Evolutionary conservation across 1,140 invertebrate genomes (phyloP), one percentile per base, ranked within the genome.

Genomic region (Drosophila tsacasi): DNA sequence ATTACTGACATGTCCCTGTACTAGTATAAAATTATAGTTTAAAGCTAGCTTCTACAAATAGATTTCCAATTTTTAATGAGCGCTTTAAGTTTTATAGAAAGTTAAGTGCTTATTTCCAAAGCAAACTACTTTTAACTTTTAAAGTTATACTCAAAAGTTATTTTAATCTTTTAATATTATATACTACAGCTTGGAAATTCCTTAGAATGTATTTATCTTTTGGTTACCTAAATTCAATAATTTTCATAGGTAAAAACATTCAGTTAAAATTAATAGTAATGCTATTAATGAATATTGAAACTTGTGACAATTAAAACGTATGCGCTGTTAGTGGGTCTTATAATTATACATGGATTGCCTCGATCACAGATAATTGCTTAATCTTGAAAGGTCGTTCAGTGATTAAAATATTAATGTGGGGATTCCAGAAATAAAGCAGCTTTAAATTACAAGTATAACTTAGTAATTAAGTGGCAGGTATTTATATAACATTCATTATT

Each of bases 1-100:
- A 73, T 73, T 73, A 73, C 21, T 42, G 46, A 50, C 69, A 73
- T 30, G 23, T 27, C 8, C 4, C 52, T n/a, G 35, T 47, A 42
- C 40, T 35, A 13, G 44, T 42, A 23, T 37, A 10, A n/a, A 55
- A 71, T 65, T 71, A 27, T 21, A 63, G 32, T 25, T 54, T 23
- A 23, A 23, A 23, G 32, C 2, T 21, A 27, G 17, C 25, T n/a
- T 47, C 23, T 68, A 44, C 17, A 32, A 67, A 39, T 39, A 15
- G 39, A 32, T 49, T 15, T 40, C 2, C 2, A 23, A 69, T 44
- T 5, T 13, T 27, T 23, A 62, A 60, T 59, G 19, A 42, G 1
- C 0, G 19, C 13, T 4, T 64, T 40, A 42, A 30, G 32, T 21
- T 54, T 35, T 23, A 15, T 23, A 17, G 32, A 55, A 9, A 37